Evolutionary conservation across 2,113 vertebrate species (phyloP), one percentile per base, ranked within the genome.

Genomic region (Rousettus leschenaultii): DNA sequence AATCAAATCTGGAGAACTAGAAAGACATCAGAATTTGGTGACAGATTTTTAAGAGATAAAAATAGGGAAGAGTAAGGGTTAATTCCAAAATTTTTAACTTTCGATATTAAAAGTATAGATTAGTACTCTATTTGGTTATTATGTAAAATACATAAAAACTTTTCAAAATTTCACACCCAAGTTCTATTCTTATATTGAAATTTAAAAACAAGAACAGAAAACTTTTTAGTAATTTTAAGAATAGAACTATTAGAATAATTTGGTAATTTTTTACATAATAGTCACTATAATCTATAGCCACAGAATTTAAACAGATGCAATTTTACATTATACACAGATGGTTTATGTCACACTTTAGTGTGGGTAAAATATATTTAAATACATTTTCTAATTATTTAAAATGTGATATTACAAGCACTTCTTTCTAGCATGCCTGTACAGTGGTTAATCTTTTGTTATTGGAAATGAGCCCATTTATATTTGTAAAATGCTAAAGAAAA

Each of bases 401-500:
- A 93, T 97, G 43, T 91, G 88, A 80, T 86, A 95, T 95, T 94
- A 92, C 13, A 13, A 96, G 65, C 10, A n/a, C 33, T 95, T 16
- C 38, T 96, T 95, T 97, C 85, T 97, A 18, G 89, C 53, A 93
- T 96, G 94, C n/a, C 43, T 96, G 66, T 88, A 30, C 35, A 85
- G 30, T 92, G 70, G 87, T 96, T 95, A 89, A 97, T 97, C 75
- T 90, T 97, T 96, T 92, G 7, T 96, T 95, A 95, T 59, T 51
- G 93, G 66, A 94, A 97, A 89, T 38, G 74, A 73, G 59, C 59
- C 30, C 55, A 83, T 33, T 80, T 43, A 26, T 85, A 79, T 78
- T 70, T 95, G 22, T 88, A 97, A 98, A 98, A 97, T 94, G 63
- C 24, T 40, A 94, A 93, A 86, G 80, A 94, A 97, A 97, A 98